These are phyloP conservation scores for Corythaeola cristata DNA, from an alignment of 2,113 vertebrate genomes.

Conservation along the genomic window DNA sequence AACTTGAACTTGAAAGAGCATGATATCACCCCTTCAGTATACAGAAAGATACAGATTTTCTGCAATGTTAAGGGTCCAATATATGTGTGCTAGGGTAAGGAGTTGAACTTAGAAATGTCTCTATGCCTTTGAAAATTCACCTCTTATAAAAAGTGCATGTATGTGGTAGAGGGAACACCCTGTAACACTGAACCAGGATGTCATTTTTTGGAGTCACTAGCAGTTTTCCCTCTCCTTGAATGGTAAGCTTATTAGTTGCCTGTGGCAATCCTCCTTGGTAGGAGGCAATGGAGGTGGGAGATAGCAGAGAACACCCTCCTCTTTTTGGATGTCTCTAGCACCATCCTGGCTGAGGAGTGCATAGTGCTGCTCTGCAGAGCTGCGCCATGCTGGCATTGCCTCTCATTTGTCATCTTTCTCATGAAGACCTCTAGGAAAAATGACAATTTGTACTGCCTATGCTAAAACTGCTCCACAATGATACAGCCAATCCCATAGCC, in stretches of 20 bases:
- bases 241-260: not conserved
- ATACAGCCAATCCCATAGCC: too few species aligned
- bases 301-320: not conserved
- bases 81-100: not conserved
- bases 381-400: not conserved
- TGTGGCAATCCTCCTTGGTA: not conserved
- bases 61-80: not conserved
- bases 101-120: not conserved
- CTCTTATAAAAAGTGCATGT: not conserved
- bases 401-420: not conserved
- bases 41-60: not conserved
- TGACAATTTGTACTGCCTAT: not conserved
- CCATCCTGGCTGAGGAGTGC: not conserved
- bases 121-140: not conserved
- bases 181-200: not conserved
- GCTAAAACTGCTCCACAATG: not conserved
- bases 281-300: not conserved
- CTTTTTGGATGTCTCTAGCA: fast-evolving
- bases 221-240: not conserved
- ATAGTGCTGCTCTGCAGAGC: not conserved
- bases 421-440: not conserved
- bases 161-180: too few species aligned
- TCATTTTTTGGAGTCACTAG: not conserved
- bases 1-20: not conserved
- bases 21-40: not conserved